Conservation (phyloP, 2,797 vertebrate species). For the Sebastes wilsoni region DNA sequence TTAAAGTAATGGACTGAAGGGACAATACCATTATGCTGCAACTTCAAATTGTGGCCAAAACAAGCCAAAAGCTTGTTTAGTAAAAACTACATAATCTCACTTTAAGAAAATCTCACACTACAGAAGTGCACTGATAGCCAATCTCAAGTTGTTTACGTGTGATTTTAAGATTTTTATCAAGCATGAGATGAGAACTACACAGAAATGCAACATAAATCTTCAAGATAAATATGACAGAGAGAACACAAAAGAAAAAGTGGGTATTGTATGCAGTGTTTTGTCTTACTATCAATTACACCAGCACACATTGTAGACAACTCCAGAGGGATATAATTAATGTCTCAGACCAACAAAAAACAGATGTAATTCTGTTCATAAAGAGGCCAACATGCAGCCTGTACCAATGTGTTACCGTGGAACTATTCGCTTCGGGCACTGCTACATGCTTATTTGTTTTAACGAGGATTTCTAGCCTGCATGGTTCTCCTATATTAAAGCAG, state of each 20-base stretch:
- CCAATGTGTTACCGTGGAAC: slow-evolving; percentile 70
- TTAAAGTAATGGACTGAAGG: background rate
- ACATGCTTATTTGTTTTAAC: slow-evolving; percentile 69
- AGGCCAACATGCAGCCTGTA: slow-evolving; percentile 66
- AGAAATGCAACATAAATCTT: background rate
- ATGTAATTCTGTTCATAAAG: slow-evolving; percentile 77
- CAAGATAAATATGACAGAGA: background rate
- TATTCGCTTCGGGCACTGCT: slow-evolving; percentile 72
- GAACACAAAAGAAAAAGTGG: slow-evolving; percentile 10
- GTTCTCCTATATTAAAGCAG: slow-evolving; percentile 32
- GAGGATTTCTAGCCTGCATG: slow-evolving; percentile 48
- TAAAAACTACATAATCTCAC: background rate
- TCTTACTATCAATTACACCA: slow-evolving; percentile 50
- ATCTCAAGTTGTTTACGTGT: background rate
- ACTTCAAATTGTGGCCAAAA: background rate
- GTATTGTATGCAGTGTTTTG: slow-evolving; percentile 31
- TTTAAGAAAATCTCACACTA: background rate
- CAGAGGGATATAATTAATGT: slow-evolving; percentile 74
- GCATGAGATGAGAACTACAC: background rate
- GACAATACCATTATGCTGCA: background rate
- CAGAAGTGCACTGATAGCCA: background rate
- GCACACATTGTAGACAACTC: slow-evolving; percentile 40
- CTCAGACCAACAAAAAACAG: slow-evolving; percentile 75
- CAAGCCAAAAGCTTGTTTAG: background rate
- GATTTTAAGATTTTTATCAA: background rate